phyloP scores from a whole-genome alignment of 2,797 vertebrate genomes.

The Protosalanx chinensis region DNA sequence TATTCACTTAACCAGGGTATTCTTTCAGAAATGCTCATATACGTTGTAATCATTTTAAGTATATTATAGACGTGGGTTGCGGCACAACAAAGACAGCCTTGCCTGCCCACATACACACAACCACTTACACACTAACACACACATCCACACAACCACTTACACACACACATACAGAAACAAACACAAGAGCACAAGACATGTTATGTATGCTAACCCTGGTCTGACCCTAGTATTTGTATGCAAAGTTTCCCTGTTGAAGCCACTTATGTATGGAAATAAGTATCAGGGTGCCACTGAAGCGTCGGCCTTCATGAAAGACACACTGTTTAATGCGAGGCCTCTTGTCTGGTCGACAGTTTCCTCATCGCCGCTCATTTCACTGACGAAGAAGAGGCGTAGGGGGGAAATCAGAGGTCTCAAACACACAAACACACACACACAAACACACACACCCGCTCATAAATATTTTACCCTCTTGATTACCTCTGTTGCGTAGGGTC shows the following conservation, averaged over 20 bases:
- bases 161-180: constrained; percentile 19
- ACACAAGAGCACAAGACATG: constrained; percentile 12
- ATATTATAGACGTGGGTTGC: too few relatives aligned
- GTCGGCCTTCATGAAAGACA: constrained; percentile 39
- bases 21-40: too few relatives aligned
- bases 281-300: constrained; percentile 39
- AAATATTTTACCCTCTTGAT: constrained; percentile 57
- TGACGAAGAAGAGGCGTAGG: constrained; percentile 3
- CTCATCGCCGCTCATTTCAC: background rate
- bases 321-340: constrained; percentile 37
- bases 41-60: too few relatives aligned
- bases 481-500: constrained; percentile 31
- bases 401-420: background rate
- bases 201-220: constrained; percentile 20
- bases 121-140: constrained; percentile 17
- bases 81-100: background rate
- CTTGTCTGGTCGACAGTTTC: background rate
- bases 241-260: constrained; percentile 38
- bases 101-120: background rate
- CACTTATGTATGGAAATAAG: constrained; percentile 59
- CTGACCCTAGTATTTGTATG: constrained; percentile 52
- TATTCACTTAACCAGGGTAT: background rate
- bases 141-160: constrained; percentile 7
- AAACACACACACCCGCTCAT: constrained; percentile 35
- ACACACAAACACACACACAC: constrained; percentile 13